Conservation (phyloP, 2,797 vertebrate genomes). For the Crenichthys baileyi region DNA sequence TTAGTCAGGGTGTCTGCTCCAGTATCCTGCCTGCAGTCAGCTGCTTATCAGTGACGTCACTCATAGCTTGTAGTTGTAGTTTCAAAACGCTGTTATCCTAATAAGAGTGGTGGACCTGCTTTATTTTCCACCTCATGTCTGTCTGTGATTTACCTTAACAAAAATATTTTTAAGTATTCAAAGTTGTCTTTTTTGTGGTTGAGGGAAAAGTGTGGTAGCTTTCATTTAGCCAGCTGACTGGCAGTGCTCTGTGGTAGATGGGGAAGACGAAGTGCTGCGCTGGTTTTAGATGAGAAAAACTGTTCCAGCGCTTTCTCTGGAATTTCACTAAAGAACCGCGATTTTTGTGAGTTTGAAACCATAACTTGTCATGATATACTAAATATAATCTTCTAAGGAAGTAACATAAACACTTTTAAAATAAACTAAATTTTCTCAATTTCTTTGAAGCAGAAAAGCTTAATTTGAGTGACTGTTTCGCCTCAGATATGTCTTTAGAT, state of each 20-base stretch:
- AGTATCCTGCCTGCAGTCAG: neutral
- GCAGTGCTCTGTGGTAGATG: too few relatives aligned
- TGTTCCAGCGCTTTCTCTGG: too few relatives aligned
- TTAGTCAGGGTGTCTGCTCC: neutral
- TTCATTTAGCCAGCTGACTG: too few relatives aligned
- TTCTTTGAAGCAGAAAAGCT: neutral
- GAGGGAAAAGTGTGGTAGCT: too few relatives aligned
- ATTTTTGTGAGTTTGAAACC: neutral
- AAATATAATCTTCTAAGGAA: neutral
- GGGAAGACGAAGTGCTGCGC: too few relatives aligned
- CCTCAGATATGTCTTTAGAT: neutral
- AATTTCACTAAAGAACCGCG: too few relatives aligned
- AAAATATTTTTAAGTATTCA: too few relatives aligned
- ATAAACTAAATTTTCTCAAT: neutral
- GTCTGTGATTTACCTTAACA: neutral
- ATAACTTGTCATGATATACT: neutral
- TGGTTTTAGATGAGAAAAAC: too few relatives aligned
- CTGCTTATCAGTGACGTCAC: neutral
- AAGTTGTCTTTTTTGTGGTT: too few relatives aligned
- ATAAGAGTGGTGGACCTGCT: neutral
- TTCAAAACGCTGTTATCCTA: neutral
- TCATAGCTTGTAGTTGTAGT: neutral
- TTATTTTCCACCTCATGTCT: neutral
- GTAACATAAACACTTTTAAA: neutral
- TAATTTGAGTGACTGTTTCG: neutral